These are phyloP conservation scores for Formica selysi DNA, from an alignment of 1,140 invertebrate genomes.

Conservation along the genomic window DNA sequence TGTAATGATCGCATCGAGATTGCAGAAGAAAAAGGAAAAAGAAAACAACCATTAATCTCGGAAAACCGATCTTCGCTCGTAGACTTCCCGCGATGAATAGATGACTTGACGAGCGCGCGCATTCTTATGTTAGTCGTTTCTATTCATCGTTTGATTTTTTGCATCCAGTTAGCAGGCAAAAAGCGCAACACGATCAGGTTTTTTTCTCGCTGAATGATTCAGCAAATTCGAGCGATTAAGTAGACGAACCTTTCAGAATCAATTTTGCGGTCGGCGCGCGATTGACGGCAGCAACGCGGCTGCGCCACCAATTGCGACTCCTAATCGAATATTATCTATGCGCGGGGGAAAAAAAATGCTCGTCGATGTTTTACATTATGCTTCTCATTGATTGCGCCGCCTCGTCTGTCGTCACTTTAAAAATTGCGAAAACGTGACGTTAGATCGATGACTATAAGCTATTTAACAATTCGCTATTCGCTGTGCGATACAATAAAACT, in stretches of 20 bases:
- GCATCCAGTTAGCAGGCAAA: slow-evolving; percentile 2
- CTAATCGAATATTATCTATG: slow-evolving; percentile 55
- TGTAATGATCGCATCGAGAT: not conserved
- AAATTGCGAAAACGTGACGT: slow-evolving; percentile 2
- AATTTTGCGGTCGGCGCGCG: slow-evolving; percentile 53
- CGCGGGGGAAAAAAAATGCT: slow-evolving; percentile 2
- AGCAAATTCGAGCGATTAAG: slow-evolving; percentile 45
- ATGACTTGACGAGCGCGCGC: slow-evolving; percentile 30
- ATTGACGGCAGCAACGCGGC: slow-evolving; percentile 27
- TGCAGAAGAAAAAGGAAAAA: not conserved
- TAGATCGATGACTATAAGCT: not conserved
- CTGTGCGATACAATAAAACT: not conserved
- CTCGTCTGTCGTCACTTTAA: slow-evolving; percentile 15
- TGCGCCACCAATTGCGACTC: slow-evolving; percentile 27
- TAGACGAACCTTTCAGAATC: slow-evolving; percentile 58
- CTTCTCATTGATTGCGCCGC: slow-evolving; percentile 12
- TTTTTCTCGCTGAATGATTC: slow-evolving; percentile 24
- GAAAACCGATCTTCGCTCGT: slow-evolving; percentile 27
- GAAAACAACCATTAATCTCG: not conserved
- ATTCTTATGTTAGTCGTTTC: not conserved
- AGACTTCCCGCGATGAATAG: slow-evolving; percentile 18
- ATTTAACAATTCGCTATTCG: not conserved
- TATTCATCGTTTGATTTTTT: slow-evolving; percentile 45
- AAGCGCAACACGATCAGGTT: slow-evolving; percentile 34
- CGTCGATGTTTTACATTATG: slow-evolving; percentile 26